phyloP scores from a whole-genome alignment of 2,797 vertebrate species.

The Cercopithecus mitis region DNA sequence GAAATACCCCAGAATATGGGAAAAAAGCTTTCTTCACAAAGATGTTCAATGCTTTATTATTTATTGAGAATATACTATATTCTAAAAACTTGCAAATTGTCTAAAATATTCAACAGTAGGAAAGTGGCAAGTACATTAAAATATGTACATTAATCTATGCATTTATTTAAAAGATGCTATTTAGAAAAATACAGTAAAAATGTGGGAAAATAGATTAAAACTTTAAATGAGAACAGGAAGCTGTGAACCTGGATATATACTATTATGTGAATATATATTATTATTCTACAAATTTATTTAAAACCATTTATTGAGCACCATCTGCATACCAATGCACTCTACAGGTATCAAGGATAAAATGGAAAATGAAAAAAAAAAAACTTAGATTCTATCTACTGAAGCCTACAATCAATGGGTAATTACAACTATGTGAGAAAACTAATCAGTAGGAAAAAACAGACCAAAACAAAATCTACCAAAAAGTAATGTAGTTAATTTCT shows the following conservation, averaged over 20 bases:
- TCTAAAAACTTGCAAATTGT: background rate
- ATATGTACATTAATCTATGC: background rate
- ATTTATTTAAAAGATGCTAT: background rate
- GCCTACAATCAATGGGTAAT: background rate
- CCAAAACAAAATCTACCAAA: background rate
- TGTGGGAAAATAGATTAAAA: background rate
- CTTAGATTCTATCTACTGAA: background rate
- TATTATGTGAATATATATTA: background rate
- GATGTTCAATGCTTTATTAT: background rate
- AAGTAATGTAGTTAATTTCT: background rate
- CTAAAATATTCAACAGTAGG: background rate
- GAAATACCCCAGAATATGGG: background rate
- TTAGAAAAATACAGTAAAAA: background rate
- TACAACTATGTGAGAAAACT: background rate
- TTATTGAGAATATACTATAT: background rate
- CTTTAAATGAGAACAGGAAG: background rate
- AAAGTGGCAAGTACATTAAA: background rate
- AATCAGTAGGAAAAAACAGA: background rate
- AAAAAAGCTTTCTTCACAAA: background rate
- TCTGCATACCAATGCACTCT: background rate
- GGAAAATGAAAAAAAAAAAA: background rate
- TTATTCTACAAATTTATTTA: background rate
- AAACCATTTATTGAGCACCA: background rate
- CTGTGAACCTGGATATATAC: background rate
- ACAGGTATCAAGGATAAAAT: background rate